Conservation (phyloP, 2,888 invertebrate genomes). For the Opisthograptis luteolata region DNA sequence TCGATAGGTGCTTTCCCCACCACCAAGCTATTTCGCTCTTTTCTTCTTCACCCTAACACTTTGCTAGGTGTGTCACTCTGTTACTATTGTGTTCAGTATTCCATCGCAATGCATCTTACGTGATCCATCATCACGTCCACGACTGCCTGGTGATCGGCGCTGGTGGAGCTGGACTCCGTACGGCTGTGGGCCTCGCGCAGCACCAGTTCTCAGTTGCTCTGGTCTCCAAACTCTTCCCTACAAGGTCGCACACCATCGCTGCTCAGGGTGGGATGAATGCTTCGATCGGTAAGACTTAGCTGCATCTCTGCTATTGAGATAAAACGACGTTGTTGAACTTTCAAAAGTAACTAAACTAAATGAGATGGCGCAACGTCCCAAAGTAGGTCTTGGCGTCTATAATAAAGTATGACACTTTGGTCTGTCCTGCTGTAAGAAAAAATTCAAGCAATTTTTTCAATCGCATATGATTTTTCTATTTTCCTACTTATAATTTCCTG, state of each 20-base stretch:
- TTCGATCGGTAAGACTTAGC: conserved; percentile 87
- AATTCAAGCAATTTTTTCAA: too few species aligned
- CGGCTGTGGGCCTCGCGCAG: conserved; percentile 96
- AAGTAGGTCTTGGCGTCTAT: background rate
- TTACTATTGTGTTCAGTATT: conserved; percentile 20
- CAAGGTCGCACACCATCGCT: conserved; percentile 98
- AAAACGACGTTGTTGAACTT: too few species aligned
- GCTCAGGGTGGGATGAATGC: conserved; percentile 99
- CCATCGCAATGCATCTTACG: conserved; percentile 84
- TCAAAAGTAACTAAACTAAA: too few species aligned
- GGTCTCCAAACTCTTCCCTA: conserved; percentile 98
- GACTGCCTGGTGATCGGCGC: conserved; percentile 98
- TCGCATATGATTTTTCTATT: too few species aligned
- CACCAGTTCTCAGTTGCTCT: conserved; percentile 97
- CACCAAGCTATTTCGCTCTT: too few species aligned
- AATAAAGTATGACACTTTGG: too few species aligned
- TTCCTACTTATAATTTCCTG: too few species aligned
- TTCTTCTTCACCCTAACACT: background rate
- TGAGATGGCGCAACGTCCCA: too few species aligned
- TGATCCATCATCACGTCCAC: conserved; percentile 95
- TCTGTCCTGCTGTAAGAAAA: too few species aligned
- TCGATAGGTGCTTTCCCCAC: too few species aligned
- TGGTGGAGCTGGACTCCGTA: conserved; percentile 97
- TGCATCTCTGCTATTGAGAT: background rate
- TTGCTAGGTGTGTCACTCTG: background rate